phyloP scores from a whole-genome alignment of 1,140 invertebrate genomes.

The Glossosoma conforme region DNA sequence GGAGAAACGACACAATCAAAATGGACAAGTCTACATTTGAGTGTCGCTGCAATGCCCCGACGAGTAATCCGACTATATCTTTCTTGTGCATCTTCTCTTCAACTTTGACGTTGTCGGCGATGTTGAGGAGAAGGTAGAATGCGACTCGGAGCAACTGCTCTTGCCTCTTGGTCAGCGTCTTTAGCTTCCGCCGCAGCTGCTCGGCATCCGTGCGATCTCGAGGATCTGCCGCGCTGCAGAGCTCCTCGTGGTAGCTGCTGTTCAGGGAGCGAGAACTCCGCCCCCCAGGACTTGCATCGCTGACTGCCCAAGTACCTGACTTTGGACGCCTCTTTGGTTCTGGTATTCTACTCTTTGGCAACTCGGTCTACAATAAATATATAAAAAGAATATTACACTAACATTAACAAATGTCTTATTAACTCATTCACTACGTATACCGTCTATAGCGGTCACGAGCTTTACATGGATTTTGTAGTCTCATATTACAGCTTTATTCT shows the following conservation, averaged over 20 bases:
- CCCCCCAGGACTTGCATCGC: slow-evolving; percentile 43
- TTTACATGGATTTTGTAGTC: no score
- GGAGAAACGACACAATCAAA: slow-evolving; percentile 89
- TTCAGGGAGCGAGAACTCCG: slow-evolving; percentile 52
- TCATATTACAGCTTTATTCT: no score
- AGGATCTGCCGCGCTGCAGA: slow-evolving; percentile 50
- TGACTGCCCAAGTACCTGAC: slow-evolving; percentile 60
- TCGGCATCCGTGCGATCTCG: slow-evolving; percentile 79
- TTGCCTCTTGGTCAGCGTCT: slow-evolving; percentile 81
- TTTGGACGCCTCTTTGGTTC: slow-evolving; percentile 61
- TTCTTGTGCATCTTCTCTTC: slow-evolving; percentile 97
- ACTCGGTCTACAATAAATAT: slow-evolving; percentile 37
- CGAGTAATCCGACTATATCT: slow-evolving; percentile 82
- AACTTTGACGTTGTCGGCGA: slow-evolving; percentile 90
- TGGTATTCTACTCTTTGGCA: slow-evolving; percentile 61
- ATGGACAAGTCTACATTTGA: slow-evolving; percentile 81
- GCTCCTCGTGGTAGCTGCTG: slow-evolving; percentile 60
- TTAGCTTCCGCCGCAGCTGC: slow-evolving; percentile 72
- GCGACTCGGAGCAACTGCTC: slow-evolving; percentile 84
- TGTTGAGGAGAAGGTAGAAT: slow-evolving; percentile 90
- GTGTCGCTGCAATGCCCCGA: slow-evolving; percentile 83
- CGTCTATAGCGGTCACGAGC: no score
- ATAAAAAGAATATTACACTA: neutral
- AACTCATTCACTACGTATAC: no score
- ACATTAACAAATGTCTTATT: neutral